phyloP scores from a whole-genome alignment of 2,113 vertebrate genomes.

The Axis porcinus region DNA sequence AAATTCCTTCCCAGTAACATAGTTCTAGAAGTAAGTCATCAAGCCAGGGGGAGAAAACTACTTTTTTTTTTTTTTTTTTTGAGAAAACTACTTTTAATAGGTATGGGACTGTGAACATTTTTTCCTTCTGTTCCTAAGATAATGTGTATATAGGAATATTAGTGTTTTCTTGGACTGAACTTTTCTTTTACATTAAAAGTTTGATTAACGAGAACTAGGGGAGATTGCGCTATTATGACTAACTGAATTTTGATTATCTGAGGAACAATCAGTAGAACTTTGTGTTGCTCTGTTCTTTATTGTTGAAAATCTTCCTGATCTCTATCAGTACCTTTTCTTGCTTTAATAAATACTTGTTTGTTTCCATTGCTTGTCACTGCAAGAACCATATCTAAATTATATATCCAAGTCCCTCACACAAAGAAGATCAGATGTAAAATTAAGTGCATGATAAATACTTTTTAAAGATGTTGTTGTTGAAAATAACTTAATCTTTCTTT shows the following conservation, averaged over 20 bases:
- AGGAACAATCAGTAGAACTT: not conserved
- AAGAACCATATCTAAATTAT: not conserved
- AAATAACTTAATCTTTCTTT: conserved; percentile 28
- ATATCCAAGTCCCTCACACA: not conserved
- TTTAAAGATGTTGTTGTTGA: not conserved
- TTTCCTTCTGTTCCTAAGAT: not conserved
- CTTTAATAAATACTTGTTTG: not conserved
- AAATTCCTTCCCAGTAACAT: not conserved
- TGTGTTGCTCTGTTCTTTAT: not conserved
- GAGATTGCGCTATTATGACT: not conserved
- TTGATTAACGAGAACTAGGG: not conserved
- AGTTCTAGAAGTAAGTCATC: not conserved
- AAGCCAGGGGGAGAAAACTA: not conserved
- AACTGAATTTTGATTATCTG: not conserved
- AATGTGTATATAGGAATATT: not conserved
- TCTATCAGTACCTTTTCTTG: not conserved
- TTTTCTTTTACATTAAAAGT: conserved; percentile 16
- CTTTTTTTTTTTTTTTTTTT: not conserved
- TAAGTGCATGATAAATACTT: not conserved
- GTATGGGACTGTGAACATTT: not conserved
- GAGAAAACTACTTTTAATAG: not conserved
- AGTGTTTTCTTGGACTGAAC: not conserved
- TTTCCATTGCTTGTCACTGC: not conserved
- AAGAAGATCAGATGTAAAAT: not conserved
- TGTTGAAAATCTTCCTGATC: not conserved